Evolutionary conservation across 2,797 vertebrate genomes (phyloP).

Genomic region (Pelobates cultripes): DNA sequence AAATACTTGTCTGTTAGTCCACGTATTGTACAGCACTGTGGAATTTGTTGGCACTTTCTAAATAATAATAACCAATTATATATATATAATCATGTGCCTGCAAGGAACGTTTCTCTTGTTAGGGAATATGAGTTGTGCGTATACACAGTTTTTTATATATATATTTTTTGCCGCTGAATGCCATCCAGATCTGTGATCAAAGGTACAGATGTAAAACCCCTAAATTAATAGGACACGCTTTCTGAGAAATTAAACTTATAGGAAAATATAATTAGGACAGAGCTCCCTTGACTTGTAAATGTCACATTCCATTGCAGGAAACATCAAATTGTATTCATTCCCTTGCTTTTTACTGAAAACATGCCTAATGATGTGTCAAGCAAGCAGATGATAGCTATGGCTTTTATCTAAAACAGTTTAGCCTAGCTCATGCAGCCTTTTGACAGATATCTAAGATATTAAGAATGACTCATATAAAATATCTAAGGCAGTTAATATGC

Average conservation of each 20-base stretch:
- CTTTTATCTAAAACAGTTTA: constrained; percentile 19
- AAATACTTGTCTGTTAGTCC: too few relatives aligned
- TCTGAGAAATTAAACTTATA: constrained; percentile 17
- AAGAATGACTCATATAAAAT: constrained; percentile 15
- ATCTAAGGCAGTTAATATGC: constrained; percentile 13
- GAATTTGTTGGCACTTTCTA: too few relatives aligned
- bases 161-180: neutral
- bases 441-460: constrained; percentile 20
- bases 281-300: constrained; percentile 9
- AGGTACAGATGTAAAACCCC: neutral
- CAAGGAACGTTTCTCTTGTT: too few relatives aligned
- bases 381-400: neutral
- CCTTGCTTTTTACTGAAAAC: constrained; percentile 11
- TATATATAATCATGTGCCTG: too few relatives aligned
- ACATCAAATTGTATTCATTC: neutral
- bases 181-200: neutral
- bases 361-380: constrained; percentile 42
- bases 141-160: neutral
- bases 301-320: neutral
- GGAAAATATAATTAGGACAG: constrained; percentile 29
- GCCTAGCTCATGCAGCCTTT: neutral
- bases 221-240: neutral
- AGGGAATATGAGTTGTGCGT: neutral
- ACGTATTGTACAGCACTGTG: too few relatives aligned
- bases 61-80: too few relatives aligned